These are phyloP conservation scores for Eurypyga helias DNA, from an alignment of 2,113 vertebrate genomes.

Conservation along the genomic window DNA sequence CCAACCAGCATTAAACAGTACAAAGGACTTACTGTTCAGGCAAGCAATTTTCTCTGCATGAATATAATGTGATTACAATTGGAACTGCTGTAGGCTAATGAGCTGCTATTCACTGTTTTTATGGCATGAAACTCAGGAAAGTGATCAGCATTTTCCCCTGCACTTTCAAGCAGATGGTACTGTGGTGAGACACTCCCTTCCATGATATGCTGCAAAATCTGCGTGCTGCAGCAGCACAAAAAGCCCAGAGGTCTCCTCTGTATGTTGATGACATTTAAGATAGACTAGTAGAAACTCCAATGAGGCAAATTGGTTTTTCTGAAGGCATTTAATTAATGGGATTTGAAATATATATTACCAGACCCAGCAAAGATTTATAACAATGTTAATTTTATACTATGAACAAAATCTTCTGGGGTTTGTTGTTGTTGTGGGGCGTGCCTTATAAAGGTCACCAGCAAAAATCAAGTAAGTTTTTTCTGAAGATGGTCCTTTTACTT, in stretches of 20 bases:
- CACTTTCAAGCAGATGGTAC: conserved; percentile 8
- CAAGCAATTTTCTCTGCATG: conserved; percentile 56
- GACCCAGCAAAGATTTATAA: neutral
- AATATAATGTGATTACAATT: conserved; percentile 59
- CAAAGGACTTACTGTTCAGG: neutral
- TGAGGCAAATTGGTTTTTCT: neutral
- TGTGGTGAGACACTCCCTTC: neutral
- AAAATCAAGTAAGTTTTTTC: neutral
- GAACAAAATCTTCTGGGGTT: neutral
- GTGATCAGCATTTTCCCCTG: neutral
- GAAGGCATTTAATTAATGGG: conserved; percentile 24
- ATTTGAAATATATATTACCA: neutral
- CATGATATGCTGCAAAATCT: neutral
- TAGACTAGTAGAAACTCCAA: neutral
- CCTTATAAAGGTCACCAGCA: neutral
- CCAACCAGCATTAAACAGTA: conserved; percentile 30
- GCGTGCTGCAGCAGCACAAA: neutral
- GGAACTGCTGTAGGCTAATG: conserved; percentile 60
- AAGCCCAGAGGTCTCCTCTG: neutral
- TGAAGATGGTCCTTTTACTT: neutral
- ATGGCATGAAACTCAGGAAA: conserved; percentile 13
- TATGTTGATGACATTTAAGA: conserved; percentile 29
- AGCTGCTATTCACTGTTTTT: conserved; percentile 27
- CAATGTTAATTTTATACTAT: neutral
- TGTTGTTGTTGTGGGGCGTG: neutral